Evolutionary conservation across 2,113 vertebrate species (phyloP), one percentile per base, ranked within the genome.

Genomic region (Macrotis lagotis): DNA sequence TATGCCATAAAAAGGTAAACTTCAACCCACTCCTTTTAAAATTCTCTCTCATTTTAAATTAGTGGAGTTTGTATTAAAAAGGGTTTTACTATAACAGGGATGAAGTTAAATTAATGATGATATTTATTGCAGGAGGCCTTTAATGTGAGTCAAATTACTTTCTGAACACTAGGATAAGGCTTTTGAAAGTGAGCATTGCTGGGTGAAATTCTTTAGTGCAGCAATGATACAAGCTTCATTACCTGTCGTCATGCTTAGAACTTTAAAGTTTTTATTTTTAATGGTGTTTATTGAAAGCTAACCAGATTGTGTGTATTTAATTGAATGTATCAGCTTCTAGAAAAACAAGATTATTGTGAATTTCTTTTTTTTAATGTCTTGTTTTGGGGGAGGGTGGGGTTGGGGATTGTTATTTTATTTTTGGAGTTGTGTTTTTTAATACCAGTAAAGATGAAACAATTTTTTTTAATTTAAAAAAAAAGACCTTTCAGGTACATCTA

Each of bases 251-350:
- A 95, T 48, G n/a, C 91, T 94, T 94, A 19, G n/a, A 96, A 92
- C 59, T 94, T 90, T 49, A 88, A 95, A 12, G 92, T 53, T 97
- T 96, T 95, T 0, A 0, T 19, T 94, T 98, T 96, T 93, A 97
- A 95, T 93, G 59, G 25, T 96, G 89, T 97, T 98, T 97, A 96
- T 96, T 59, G 95, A 97, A 97, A 97, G 55, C 91, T 94, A 97
- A 97, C 88, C 96, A 96, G 95, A 96, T 95, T 97, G 91, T 97
- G 88, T 96, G 90, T 88, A 96, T 97, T 97, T 97, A 98, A 98
- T 97, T 97, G 95, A 98, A 97, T 97, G 96, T 96, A 97, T 97
- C 96, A 97, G 93, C 97, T 98, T 98, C 91, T 88, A 95, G 90
- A 74, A 97, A 94, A 92, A 90, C 50, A 95, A 94, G 96, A 96